Evolutionary conservation across 2,888 invertebrate species (phyloP).

Genomic region (Diarsia rubi): DNA sequence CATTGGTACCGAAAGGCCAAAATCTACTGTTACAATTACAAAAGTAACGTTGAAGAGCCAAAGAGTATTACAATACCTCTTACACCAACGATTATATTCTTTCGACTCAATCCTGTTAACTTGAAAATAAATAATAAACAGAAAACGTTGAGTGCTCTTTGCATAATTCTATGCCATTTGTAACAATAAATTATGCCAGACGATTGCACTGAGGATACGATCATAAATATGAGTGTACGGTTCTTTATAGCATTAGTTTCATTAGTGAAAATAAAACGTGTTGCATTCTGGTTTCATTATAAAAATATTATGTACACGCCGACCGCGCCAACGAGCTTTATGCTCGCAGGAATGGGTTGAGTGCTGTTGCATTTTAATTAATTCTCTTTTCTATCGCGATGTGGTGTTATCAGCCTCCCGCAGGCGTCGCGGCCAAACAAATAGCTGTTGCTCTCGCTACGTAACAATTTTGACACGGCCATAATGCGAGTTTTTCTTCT

Average conservation of each 20-base stretch:
- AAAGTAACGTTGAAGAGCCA: constrained; percentile 36
- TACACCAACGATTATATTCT: constrained; percentile 31
- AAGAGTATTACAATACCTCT: constrained; percentile 39
- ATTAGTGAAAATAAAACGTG: constrained; percentile 69
- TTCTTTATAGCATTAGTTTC: constrained; percentile 62
- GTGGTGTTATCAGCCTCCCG: constrained; percentile 85
- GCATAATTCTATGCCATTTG: constrained; percentile 49
- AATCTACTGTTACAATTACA: constrained; percentile 74
- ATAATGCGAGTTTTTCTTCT: constrained; percentile 78
- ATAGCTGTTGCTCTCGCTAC: constrained; percentile 82
- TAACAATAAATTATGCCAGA: constrained; percentile 60
- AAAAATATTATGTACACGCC: constrained; percentile 76
- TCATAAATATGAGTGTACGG: constrained; percentile 54
- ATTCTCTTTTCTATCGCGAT: constrained; percentile 90
- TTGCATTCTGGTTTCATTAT: constrained; percentile 73
- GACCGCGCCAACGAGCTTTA: constrained; percentile 75
- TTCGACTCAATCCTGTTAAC: constrained; percentile 28
- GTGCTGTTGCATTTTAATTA: constrained; percentile 90
- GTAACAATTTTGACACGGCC: constrained; percentile 84
- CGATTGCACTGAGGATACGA: constrained; percentile 49
- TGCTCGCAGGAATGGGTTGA: constrained; percentile 86
- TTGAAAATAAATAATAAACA: constrained; percentile 45
- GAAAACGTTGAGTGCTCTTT: constrained; percentile 48
- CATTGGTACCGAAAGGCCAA: constrained; percentile 74
- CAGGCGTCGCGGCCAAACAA: constrained; percentile 88